phyloP scores from a whole-genome alignment of 2,888 invertebrate species.

The Chymomyza caudatula region DNA sequence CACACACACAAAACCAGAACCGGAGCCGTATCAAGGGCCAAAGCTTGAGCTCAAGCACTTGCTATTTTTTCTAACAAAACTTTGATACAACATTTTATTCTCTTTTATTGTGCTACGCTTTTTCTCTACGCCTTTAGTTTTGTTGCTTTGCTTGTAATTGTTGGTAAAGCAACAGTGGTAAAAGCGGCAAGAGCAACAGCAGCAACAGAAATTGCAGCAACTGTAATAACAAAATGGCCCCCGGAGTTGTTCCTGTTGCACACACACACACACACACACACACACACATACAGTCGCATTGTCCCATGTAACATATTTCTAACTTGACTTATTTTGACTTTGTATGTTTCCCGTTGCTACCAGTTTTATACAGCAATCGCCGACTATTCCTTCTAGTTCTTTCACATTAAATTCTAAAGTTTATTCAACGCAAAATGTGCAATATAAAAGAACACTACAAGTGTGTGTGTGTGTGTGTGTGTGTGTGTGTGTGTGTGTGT shows the following conservation, averaged over 20 bases:
- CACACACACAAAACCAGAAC: background rate
- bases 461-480: background rate
- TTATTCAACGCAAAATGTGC: constrained; percentile 69
- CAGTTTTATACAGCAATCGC: background rate
- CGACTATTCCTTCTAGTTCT: background rate
- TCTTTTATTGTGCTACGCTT: constrained; percentile 11
- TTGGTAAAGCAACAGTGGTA: constrained; percentile 53
- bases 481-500: constrained; percentile 14
- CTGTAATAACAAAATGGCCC: constrained; percentile 71
- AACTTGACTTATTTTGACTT: constrained; percentile 70
- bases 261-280: constrained; percentile 12
- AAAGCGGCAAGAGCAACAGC: constrained; percentile 16
- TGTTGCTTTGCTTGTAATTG: constrained; percentile 50
- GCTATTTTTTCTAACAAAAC: background rate
- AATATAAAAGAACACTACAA: constrained; percentile 37
- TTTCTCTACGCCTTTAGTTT: constrained; percentile 21
- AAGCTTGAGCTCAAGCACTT: background rate
- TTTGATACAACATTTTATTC: background rate
- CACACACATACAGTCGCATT: background rate
- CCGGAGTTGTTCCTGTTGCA: constrained; percentile 59
- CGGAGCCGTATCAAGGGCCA: background rate
- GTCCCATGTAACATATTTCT: constrained; percentile 56
- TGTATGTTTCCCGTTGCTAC: constrained; percentile 22
- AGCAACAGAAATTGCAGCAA: constrained; percentile 56
- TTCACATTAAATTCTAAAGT: constrained; percentile 41